A percentile compares a stretch with the other conserved stretches of the same genome.
phyloP scores from a whole-genome alignment of 23 tunicate genomes.

The Ascidia mentula region DNA sequence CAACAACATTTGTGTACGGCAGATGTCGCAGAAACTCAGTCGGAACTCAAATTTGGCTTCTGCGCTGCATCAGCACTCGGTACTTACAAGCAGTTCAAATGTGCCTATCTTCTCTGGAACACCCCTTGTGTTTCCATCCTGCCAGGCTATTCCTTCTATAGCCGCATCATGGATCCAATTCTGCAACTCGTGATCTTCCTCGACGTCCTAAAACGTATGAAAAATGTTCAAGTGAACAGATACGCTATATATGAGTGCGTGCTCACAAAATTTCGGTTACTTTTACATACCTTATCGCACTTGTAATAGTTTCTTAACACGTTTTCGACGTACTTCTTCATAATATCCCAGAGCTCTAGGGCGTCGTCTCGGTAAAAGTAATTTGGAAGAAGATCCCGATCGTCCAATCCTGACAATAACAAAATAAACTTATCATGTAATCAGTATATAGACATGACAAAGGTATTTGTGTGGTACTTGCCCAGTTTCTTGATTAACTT shows the following conservation, averaged over 20 bases:
- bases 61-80: too few species aligned
- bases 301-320: conserved; percentile 39
- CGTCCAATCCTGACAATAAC: conserved; percentile 38
- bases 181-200: background rate
- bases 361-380: conserved; percentile 75
- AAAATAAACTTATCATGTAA: too few species aligned
- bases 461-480: too few species aligned
- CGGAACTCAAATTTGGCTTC: too few species aligned
- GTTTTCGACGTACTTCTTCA: conserved; percentile 32
- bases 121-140: background rate
- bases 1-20: too few species aligned
- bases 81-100: background rate
- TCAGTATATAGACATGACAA: too few species aligned
- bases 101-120: background rate
- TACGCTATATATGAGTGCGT: too few species aligned
- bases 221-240: too few species aligned
- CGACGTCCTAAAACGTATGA: background rate
- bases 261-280: too few species aligned
- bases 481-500: too few species aligned
- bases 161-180: conserved; percentile 2
- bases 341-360: conserved; percentile 42
- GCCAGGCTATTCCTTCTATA: conserved; percentile 4
- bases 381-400: conserved; percentile 41
- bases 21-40: too few species aligned
- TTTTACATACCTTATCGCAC: conserved; percentile 44